Base-by-base conservation (phyloP, 1,140 invertebrate genomes). In the Diachasmimorpha longicaudata region DNA sequence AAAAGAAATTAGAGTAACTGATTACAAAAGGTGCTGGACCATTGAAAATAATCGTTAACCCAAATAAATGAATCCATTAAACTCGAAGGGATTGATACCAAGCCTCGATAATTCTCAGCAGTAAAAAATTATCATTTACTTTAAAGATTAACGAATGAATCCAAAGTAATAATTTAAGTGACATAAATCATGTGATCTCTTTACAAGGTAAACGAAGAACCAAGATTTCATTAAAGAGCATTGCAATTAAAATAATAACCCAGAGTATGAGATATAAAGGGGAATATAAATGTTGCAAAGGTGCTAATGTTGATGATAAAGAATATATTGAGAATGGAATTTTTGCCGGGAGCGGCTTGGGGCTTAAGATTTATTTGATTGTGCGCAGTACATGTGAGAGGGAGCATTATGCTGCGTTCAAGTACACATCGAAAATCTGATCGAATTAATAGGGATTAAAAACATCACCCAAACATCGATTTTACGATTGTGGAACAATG, bases 331-430 rank as follows among this genome's bases (percentile, higher is more conserved):
- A 23, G 31, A 11, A 42, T 19, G n/a, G 25, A 42, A 19, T 63
- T 63, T 21, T 16, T 6, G 25, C 25, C 21, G 11, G 37, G 14
- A 16, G 25, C 21, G 46, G 69, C 44, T 23, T 42, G 39, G 13
- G 13, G 44, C 48, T 70, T 48, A 5, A 70, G 69, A 70, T 42
- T 44, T 72, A 66, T 42, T 73, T 31, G 36, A 74, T 66, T 8
- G 55, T 58, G 21, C 42, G 37, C 21, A 31, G n/a, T 16, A 4
- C 39, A 70, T 23, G 14, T 10, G 23, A 48, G 23, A 14, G 21
- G 19, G 11, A 46, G 21, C 5, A 31, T 31, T 31, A 31, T 13
- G 4, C 8, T 48, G 42, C 19, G 21, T 8, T 21, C 69, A 23
- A 6, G 44, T 44, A 70, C 11, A 9, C 31, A 66, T 11, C 44